Percentiles rank a stretch among this genome's conserved stretches.
Conservation (phyloP, 2,888 invertebrate genomes). For the Galeopsomyia nigrocyanea region DNA sequence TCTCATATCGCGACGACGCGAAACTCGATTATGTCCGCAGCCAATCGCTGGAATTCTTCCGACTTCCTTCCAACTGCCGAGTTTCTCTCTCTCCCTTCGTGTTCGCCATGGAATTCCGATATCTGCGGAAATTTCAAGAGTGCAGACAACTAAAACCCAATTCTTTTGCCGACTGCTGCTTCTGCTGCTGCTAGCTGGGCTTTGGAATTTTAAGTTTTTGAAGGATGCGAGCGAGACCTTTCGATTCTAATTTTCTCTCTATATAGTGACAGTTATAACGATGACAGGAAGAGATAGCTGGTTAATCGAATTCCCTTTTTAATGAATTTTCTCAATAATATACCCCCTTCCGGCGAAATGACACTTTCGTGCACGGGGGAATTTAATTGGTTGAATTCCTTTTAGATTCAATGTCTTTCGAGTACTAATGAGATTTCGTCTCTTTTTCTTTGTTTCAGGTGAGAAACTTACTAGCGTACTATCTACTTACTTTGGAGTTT, state of each 20-base stretch:
- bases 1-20: neutral
- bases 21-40: slow-evolving; percentile 34
- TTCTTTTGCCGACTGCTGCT: neutral
- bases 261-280: no score
- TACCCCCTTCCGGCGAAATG: no score
- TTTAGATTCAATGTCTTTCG: no score
- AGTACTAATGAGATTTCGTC: neutral
- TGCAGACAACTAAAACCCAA: neutral
- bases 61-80: no score
- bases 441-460: slow-evolving; percentile 32
- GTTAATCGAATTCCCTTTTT: no score
- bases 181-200: neutral
- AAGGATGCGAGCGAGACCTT: neutral
- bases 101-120: slow-evolving; percentile 27
- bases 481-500: no score
- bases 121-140: slow-evolving; percentile 2
- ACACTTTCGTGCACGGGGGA: no score
- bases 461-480: neutral
- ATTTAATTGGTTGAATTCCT: no score
- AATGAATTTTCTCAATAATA: no score
- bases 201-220: slow-evolving; percentile 11
- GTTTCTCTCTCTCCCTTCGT: no score
- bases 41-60: slow-evolving; percentile 31
- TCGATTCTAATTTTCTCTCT: no score
- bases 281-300: no score